Base-by-base conservation (phyloP, 2,888 invertebrate species). In the Cheilosia urbana region DNA sequence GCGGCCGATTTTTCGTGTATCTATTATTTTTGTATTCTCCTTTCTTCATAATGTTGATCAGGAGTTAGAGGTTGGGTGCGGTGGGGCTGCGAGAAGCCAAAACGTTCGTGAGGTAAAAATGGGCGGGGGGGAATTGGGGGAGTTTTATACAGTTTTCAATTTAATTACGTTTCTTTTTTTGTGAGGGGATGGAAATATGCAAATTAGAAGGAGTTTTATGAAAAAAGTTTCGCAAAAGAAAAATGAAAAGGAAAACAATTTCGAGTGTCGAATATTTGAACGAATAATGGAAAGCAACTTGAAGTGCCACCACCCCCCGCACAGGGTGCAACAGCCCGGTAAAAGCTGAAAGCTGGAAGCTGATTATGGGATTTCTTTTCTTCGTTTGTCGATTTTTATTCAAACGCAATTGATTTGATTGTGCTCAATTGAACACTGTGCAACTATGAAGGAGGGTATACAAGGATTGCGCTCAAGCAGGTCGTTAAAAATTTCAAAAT, bases 1-100 rank as follows among this genome's bases (percentile, higher is more conserved):
- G 85, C 81, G 76, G 85, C 85, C 71, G 76, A 81, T 76, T 85
- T 85, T 81, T 62, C 81, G 55, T 81, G 76, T 81, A 75, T 85
- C 71, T 76, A 57, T 72, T 76, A 19, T 19, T 34, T 58, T 55
- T 53, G 65, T 37, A 21, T 62, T 76, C 42, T 62, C 24, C 37
- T 17, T 58, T 42, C 45, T 17, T 45, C 69, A 63, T 60, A 34
- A 71, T 49, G 37, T 21, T 58, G 42, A 66, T 37, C 65, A 57
- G n/a, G 66, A 66, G 21, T 49, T 60, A 42, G 42, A 49, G 49
- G 42, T 30, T 49, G 63, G 49, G 30, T 45, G 30, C 5, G 68
- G 63, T 57, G 47, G 47, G 7, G 17, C 42, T 9, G 62, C 75
- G 63, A 65, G 58, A 82, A 69, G 47, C 27, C 65, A n/a, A 37